These are phyloP conservation scores for Chrysina gloriosa DNA, from an alignment of 2,888 invertebrate species.

Conservation along the genomic window DNA sequence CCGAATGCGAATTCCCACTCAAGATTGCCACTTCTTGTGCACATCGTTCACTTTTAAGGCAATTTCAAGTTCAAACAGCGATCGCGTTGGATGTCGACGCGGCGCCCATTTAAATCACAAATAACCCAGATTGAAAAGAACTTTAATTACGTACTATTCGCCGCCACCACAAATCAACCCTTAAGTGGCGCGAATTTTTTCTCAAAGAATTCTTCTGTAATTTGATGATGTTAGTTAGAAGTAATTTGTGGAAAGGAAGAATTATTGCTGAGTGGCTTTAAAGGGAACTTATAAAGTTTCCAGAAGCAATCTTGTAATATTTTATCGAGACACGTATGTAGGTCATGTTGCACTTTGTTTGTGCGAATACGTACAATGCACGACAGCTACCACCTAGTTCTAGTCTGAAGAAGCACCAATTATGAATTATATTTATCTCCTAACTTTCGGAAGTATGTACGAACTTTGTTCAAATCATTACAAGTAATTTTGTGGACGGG, in stretches of 20 bases:
- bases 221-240: constrained; percentile 25
- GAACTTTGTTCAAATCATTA: no score
- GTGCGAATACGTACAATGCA: no score
- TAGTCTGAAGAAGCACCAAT: no score
- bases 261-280: background rate
- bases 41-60: constrained; percentile 45
- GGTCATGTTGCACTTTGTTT: no score
- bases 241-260: constrained; percentile 12
- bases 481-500: no score
- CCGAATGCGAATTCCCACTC: constrained; percentile 43
- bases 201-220: constrained; percentile 42
- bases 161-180: constrained; percentile 55
- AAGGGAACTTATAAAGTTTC: background rate
- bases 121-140: constrained; percentile 56
- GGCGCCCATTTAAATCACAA: constrained; percentile 53
- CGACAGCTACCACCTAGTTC: no score
- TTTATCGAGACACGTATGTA: no score
- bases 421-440: no score
- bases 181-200: constrained; percentile 46
- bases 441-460: no score
- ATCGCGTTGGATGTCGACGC: constrained; percentile 30
- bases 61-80: constrained; percentile 44
- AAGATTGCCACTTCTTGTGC: constrained; percentile 30
- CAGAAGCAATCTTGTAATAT: no score
- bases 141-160: constrained; percentile 55